phyloP scores from a whole-genome alignment of 2,888 invertebrate genomes.

The Margaritifera margaritifera region DNA sequence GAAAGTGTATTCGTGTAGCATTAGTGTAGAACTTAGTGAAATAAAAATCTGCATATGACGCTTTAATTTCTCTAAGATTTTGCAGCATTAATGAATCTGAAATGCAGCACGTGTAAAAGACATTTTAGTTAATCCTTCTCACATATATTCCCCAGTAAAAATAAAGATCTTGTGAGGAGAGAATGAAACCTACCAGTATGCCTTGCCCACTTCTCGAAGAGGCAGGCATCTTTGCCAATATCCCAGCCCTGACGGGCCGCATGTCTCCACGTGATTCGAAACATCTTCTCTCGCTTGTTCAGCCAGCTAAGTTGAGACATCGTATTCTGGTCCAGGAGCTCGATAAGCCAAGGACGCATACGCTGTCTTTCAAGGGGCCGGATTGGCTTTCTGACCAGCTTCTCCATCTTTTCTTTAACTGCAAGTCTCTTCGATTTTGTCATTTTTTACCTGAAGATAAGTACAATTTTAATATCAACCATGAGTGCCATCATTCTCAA shows the following conservation, averaged over 20 bases:
- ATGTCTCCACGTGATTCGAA: conserved; percentile 67
- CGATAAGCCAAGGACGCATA: conserved; percentile 65
- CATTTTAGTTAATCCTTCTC: no score
- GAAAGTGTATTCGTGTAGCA: no score
- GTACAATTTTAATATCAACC: no score
- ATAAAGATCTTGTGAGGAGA: background rate
- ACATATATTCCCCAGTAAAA: no score
- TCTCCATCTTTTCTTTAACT: conserved; percentile 1
- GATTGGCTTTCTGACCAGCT: conserved; percentile 46
- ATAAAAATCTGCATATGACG: no score
- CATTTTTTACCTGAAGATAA: background rate
- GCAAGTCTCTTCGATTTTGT: conserved; percentile 2
- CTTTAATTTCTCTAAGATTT: no score
- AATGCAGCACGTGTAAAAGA: no score
- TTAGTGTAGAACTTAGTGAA: no score
- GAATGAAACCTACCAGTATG: conserved; percentile 59
- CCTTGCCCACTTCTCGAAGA: conserved; percentile 65
- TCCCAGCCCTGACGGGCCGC: conserved; percentile 65
- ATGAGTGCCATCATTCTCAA: no score
- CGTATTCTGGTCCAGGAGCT: conserved; percentile 44
- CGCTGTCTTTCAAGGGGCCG: conserved; percentile 59
- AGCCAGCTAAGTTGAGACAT: conserved; percentile 60
- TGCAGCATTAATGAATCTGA: no score
- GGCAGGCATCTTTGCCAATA: conserved; percentile 52
- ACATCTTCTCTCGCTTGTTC: conserved; percentile 43